Percentiles rank a stretch among this genome's conserved stretches.
phyloP scores from a whole-genome alignment of 2,113 vertebrate genomes.

The Sceloporus undulatus region DNA sequence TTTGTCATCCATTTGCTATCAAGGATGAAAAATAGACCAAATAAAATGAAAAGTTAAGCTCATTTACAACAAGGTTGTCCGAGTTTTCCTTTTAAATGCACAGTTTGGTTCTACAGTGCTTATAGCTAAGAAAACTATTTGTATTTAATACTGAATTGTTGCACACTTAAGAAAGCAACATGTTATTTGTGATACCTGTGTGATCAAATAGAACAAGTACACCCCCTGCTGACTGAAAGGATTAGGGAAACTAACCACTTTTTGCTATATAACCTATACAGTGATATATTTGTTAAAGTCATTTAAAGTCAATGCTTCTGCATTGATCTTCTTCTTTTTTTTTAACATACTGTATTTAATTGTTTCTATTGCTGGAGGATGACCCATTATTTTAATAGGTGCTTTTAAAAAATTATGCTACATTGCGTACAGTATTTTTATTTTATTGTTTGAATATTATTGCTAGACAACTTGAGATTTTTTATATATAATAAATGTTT shows the following conservation, averaged over 20 bases:
- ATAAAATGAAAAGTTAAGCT: background rate
- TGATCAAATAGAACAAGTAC: constrained; percentile 42
- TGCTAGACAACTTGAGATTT: background rate
- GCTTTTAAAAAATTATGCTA: background rate
- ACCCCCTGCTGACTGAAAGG: constrained; percentile 75
- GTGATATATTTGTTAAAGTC: background rate
- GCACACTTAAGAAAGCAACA: background rate
- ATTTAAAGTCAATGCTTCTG: background rate
- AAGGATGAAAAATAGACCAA: background rate
- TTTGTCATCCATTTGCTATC: background rate
- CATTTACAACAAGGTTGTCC: fast-evolving
- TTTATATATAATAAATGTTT: too few species aligned
- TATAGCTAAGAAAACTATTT: background rate
- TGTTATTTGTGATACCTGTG: too few species aligned
- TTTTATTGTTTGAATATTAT: background rate
- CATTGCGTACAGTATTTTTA: background rate
- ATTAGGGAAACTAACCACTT: background rate
- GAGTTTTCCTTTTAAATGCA: background rate
- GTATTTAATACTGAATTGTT: background rate
- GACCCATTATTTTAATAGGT: background rate
- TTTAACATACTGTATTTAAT: background rate
- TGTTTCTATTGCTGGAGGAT: background rate
- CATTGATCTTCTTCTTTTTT: background rate
- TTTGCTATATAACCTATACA: background rate
- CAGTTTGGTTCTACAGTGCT: background rate